Conservation (phyloP, 2,888 invertebrate species). For the Ephialtes manifestator region DNA sequence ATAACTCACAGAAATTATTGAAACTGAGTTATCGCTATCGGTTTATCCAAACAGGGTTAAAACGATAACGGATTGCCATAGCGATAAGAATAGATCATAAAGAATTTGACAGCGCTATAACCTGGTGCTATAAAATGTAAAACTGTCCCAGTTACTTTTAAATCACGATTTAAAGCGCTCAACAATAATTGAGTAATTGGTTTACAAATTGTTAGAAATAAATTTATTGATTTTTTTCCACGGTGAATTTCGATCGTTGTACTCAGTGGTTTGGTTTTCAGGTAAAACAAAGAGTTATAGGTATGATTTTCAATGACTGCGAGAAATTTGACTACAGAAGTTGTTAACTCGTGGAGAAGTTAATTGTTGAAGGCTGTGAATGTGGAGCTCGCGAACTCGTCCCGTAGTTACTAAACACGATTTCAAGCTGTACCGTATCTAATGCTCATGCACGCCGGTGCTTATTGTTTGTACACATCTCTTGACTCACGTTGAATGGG, state of each 20-base stretch:
- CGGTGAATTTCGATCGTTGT: not conserved
- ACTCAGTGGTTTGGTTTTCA: not conserved
- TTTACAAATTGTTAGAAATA: not conserved
- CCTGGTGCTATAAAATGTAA: too few species aligned
- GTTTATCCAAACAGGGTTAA: too few species aligned
- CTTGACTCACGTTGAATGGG: slow-evolving; percentile 40
- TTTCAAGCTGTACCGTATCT: slow-evolving; percentile 28
- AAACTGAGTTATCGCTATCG: too few species aligned
- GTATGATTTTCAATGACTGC: not conserved
- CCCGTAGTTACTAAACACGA: slow-evolving; percentile 36
- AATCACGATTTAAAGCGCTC: too few species aligned
- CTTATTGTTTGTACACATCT: slow-evolving; percentile 42
- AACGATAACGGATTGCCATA: too few species aligned
- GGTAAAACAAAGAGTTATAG: not conserved
- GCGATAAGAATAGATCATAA: too few species aligned
- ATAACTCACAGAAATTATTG: too few species aligned
- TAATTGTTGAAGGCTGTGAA: slow-evolving; percentile 9
- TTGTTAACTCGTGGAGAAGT: slow-evolving; percentile 11
- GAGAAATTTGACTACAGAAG: slow-evolving; percentile 3
- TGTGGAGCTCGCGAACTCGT: slow-evolving; percentile 1
- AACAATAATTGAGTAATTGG: too few species aligned
- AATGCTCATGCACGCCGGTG: slow-evolving; percentile 27
- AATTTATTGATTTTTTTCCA: not conserved
- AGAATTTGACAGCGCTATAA: too few species aligned
- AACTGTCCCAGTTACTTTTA: too few species aligned